Evolutionary conservation across 2,888 invertebrate species (phyloP), one percentile per base, ranked within the genome.

Genomic region (Apamea epomidion): DNA sequence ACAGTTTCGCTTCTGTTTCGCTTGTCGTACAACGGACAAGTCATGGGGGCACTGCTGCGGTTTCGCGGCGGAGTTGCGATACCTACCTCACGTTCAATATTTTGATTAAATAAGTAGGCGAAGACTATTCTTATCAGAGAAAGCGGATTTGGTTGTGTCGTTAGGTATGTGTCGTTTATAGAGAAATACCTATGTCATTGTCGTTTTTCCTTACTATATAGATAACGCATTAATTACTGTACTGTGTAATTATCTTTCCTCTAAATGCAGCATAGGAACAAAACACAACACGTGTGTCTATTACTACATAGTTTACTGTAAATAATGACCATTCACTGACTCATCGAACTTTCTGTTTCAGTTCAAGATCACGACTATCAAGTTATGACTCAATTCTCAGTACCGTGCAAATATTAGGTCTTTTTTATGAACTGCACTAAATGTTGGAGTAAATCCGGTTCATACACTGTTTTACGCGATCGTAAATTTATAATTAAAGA

Each of bases 401-500:
- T 76, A 84, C 74, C 54, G 37, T 54, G 76, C 79, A 87, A 84
- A 85, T 84, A 76, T 80, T 54, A 60, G 51, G 60, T 67, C 5
- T 70, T 69, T 82, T 85, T 87, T 87, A 85, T 87, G 58, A 58
- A 85, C 85, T 69, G 51, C 37, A 69, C 74, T 77, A 85, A 85
- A 74, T 80, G 76, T 75, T 76, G 74, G 48, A 72, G 76, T 87
- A 73, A 84, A 78, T 75, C 60, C 37, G 48, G 69, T 69, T 72
- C 67, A 87, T 83, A 10, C 64, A 72, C 84, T 65, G 54, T 76
- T 85, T 85, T 76, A 85, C 68, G n/a, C 42, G 60, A 69, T 88
- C 88, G 74, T 88, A 80, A 85, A 85, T n/a, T 60, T 87, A 42
- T 87, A 85, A 80, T 85, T 80, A 80, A 74, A 80, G 58, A 76